Conservation (phyloP, 2,113 vertebrate genomes). For the Apaloderma vittatum region DNA sequence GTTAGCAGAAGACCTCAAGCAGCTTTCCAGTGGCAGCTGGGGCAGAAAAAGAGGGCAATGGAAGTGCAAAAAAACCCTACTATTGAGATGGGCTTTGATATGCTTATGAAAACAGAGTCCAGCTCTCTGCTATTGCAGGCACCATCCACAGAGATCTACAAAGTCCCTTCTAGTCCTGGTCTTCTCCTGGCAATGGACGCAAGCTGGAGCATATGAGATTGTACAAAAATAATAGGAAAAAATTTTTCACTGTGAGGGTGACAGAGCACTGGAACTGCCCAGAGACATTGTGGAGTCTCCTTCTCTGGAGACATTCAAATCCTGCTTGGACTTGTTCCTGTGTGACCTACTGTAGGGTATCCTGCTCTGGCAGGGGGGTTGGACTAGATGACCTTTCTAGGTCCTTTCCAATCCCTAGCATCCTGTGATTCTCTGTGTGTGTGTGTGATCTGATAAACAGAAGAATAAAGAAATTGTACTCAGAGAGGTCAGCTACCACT, state of each 20-base stretch:
- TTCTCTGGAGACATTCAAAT: too few relatives aligned
- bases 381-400: too few relatives aligned
- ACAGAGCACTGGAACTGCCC: too few relatives aligned
- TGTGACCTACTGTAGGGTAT: too few relatives aligned
- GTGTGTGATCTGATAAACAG: neutral
- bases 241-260: too few relatives aligned
- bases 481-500: neutral
- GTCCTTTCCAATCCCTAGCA: too few relatives aligned
- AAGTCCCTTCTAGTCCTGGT: neutral
- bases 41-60: neutral
- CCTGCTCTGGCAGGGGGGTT: too few relatives aligned
- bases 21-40: neutral
- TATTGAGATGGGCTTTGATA: neutral
- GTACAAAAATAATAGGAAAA: too few relatives aligned
- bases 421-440: too few relatives aligned
- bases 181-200: neutral
- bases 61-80: neutral
- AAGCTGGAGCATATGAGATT: too few relatives aligned
- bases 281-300: too few relatives aligned
- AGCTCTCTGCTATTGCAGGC: neutral
- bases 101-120: neutral
- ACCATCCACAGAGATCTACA: neutral
- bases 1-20: neutral
- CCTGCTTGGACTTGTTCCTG: too few relatives aligned
- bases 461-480: neutral